Percentiles rank a stretch among this genome's conserved stretches.
These are phyloP conservation scores for Mormyrops boulengeri DNA, from an alignment of 2,797 vertebrate genomes.

Conservation along the genomic window DNA sequence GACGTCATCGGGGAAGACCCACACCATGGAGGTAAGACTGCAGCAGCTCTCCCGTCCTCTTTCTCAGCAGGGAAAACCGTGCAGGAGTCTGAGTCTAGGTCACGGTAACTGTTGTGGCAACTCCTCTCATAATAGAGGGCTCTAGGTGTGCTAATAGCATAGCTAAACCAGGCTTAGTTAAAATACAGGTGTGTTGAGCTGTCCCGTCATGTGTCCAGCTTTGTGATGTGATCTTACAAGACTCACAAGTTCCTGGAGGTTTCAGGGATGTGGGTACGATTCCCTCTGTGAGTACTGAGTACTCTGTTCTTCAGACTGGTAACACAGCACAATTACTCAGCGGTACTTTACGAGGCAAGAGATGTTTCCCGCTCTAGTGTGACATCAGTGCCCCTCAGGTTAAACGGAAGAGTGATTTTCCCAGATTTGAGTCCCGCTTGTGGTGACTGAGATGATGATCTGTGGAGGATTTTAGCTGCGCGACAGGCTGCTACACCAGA, in stretches of 20 bases:
- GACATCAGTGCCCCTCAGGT: not conserved
- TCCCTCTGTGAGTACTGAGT: not conserved
- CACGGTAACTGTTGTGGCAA: not conserved
- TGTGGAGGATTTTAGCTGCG: not conserved
- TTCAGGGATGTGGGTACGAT: not conserved
- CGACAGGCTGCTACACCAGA: constrained; percentile 22
- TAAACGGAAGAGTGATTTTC: not conserved
- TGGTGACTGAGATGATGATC: not conserved
- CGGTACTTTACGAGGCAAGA: not conserved
- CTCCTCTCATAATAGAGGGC: not conserved
- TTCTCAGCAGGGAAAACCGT: not conserved
- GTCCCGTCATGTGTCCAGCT: not conserved
- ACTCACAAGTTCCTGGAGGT: not conserved
- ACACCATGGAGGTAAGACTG: constrained; percentile 89
- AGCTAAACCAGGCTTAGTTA: not conserved
- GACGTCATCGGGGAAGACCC: constrained; percentile 90
- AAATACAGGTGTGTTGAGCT: not conserved
- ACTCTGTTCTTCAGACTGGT: not conserved
- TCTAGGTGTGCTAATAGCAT: not conserved
- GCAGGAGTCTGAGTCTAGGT: not conserved
- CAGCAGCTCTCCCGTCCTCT: not conserved
- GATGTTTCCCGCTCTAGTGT: not conserved
- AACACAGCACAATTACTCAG: not conserved
- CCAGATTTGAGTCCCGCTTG: not conserved
- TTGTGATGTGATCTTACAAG: not conserved